Evolutionary conservation across 2,797 vertebrate genomes (phyloP).

Genomic region (Onychomys arenicola): DNA sequence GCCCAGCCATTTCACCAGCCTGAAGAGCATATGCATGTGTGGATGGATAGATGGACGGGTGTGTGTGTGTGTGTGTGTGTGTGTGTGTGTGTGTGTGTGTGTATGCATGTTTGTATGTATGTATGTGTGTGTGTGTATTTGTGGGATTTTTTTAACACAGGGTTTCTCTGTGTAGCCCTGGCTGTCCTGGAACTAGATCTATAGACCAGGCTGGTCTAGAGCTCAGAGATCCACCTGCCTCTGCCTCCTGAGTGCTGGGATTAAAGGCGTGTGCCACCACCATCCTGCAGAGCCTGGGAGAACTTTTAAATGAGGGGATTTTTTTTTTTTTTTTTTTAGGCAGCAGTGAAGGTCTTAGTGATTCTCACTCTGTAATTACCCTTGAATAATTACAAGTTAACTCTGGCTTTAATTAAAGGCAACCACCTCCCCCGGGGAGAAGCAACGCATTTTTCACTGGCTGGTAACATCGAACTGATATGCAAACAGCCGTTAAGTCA

Average conservation of each 20-base stretch:
- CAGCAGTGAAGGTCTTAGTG: not conserved
- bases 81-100: too few relatives aligned
- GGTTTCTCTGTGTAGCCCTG: not conserved
- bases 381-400: slow-evolving; percentile 68
- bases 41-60: too few relatives aligned
- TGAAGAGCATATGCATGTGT: not conserved
- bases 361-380: slow-evolving; percentile 65
- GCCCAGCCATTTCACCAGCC: not conserved
- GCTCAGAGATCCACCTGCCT: not conserved
- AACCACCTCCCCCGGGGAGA: not conserved
- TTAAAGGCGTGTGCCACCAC: not conserved
- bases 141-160: too few relatives aligned
- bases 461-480: not conserved
- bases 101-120: too few relatives aligned
- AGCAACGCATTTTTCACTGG: not conserved
- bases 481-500: not conserved
- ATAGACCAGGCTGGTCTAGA: not conserved
- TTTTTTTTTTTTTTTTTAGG: too few relatives aligned
- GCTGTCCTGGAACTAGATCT: not conserved
- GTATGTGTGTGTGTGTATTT: too few relatives aligned
- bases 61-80: too few relatives aligned
- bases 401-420: slow-evolving; percentile 71
- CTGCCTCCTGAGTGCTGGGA: not conserved
- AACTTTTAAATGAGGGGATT: slow-evolving; percentile 25
- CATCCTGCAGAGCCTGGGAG: not conserved